Conservation (phyloP, 2,113 vertebrate genomes). For the Pseudorectes ferrugineus region DNA sequence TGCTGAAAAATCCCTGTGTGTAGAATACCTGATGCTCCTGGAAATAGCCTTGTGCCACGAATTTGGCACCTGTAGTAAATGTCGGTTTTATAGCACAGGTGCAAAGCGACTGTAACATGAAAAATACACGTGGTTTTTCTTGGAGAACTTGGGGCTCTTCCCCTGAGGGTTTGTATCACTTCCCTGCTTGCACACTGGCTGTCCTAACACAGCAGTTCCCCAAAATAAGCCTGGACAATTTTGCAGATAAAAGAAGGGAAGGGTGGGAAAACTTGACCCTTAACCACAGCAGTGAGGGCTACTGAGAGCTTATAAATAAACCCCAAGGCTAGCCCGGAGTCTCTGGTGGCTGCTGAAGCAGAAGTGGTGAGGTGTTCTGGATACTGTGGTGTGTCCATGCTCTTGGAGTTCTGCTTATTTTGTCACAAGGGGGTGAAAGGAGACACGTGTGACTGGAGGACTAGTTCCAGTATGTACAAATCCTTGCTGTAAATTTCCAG, state of each 20-base stretch:
- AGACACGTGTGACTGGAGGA: rapidly evolving
- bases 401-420: neutral
- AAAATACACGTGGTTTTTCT: neutral
- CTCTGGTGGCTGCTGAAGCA: neutral
- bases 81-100: neutral
- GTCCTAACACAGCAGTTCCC: rapidly evolving
- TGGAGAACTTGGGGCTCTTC: neutral
- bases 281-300: neutral
- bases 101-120: neutral
- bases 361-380: rapidly evolving
- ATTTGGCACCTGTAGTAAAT: rapidly evolving
- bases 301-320: neutral
- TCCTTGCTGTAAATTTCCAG: neutral
- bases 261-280: neutral
- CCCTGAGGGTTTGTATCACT: neutral
- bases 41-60: neutral
- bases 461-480: neutral
- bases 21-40: neutral
- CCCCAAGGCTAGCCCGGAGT: neutral
- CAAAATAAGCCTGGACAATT: neutral
- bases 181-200: neutral
- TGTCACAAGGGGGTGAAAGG: neutral
- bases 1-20: neutral
- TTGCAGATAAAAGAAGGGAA: neutral
- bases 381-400: neutral